Base-by-base conservation (phyloP, 2,113 vertebrate genomes). In the Epinephelus lanceolatus region DNA sequence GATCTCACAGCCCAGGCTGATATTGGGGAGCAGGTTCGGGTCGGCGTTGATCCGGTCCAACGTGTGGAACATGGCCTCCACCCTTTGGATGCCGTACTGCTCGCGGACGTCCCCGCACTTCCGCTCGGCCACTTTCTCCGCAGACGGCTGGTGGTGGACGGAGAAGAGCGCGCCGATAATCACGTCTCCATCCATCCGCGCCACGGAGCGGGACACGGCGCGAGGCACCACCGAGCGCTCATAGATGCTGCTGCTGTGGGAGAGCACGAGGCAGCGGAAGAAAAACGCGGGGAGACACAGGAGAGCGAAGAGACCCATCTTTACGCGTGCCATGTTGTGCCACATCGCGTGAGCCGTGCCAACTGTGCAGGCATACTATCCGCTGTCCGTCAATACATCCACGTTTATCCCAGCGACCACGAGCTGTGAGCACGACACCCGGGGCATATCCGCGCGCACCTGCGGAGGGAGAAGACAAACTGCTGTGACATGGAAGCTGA, bases 61-160 rank as follows among this genome's bases (percentile, higher is more conserved):
- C 0, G 99, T 97, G 88, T 99, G 97, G 94, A 99, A 99, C 98
- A 99, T 99, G 71, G 99, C 99, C 92, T 99, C 99, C 53, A 99
- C 98, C 78, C 99, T 96, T 84, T 99, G 99, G 90, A 99, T 99
- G 89, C 99, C 99, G 4, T 99, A 99, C 85, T 99, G 99, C 92
- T 99, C 99, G 51, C 99, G 95, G 87, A 99, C 96, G 80, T 99
- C 99, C 27, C 99, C 99, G 72, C 99, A 99, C 88, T 99, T 99
- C 73, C 99, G 96, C 83, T 99, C 99, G 0, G 99, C 97, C 81
- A 99, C 99, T 77, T 96, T 98, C 81, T 99, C 99, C 0, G 98
- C 98, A 0, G 97, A 97, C 0, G 99, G 99, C 90, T 99, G 99
- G 92, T 99, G 99, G 86, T 99, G 99, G 56, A 99, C 97, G 0